Evolutionary conservation across 2,113 vertebrate genomes (phyloP), one percentile per base, ranked within the genome.

Genomic region (Proteles cristata): DNA sequence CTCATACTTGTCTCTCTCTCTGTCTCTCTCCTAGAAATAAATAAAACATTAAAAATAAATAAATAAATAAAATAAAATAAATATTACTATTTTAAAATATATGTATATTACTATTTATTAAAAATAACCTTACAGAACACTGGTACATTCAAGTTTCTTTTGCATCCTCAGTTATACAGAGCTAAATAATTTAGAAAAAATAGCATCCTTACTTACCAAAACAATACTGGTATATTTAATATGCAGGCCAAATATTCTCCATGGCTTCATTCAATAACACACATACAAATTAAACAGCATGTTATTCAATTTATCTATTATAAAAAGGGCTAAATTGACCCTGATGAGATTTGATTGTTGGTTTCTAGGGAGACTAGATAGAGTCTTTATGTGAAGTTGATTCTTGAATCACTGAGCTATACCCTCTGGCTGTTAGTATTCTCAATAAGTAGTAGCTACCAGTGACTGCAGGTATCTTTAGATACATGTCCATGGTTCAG

Each of bases 291-390:
- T 98, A 98, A 98, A 97, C 69, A 97, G 69, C 61, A 93, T 96
- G 96, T 96, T 97, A 95, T 91, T 96, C 95, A 97, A 97, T 97
- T 97, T 96, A 94, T 95, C 94, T 97, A 96, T 98, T 98, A 97
- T 53, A 94, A 48, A 97, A 97, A 96, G 84, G 87, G 93, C 90
- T 93, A 97, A 95, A 90, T 86, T 96, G 92, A 96, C 80, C 94
- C 93, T 97, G 89, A 97, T 98, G 92, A 97, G 81, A 97, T 97
- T 86, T 94, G 98, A 96, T 82, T 23, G 0, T 90, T 95, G 66
- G 95, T 97, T 98, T 98, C 97, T 95, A 97, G 81, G 92, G 97
- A 97, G 66, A 97, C 87, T 95, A 95, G 76, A 90, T 39, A 84
- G 21, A 90, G 55, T 96, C 94, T 96, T 97, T 89, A 83, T 96